Evolutionary conservation across 2,888 invertebrate genomes (phyloP), one percentile per base, ranked within the genome.

Genomic region (Electrophaes corylata): DNA sequence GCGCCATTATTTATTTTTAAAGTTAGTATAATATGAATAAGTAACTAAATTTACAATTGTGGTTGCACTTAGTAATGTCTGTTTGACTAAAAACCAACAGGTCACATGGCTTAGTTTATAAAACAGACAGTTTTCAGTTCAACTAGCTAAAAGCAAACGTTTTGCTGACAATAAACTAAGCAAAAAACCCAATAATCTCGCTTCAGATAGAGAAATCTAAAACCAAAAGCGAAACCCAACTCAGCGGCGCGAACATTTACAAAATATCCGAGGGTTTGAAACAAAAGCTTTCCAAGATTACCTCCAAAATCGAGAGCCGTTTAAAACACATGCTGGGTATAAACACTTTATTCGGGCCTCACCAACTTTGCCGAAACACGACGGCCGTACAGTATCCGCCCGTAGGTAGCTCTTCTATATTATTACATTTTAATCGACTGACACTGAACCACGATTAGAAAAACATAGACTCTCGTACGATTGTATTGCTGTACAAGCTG

Each of bases 321-420:
- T 63, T 53, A 55, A 58, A 64, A 67, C 69, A 69, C 60, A 65
- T 70, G 71, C 64, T 60, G 49, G 59, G 18, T 39, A 54, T 59
- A 57, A 62, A 57, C 58, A 61, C 65, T 64, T 59, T 62, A 62
- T 63, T 51, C 60, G 49, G 35, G 11, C 43, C 16, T 10, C 10
- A 10, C 10, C 10, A 29, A 10, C 2, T 14, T 37, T 37, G 8
- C 16, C 37, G 6, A 6, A 16, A 16, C 10, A 16, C 35, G 16
- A 16, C 8, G 10, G 10, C 37, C 16, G 37, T 37, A 37, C 8
- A 10, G n/a, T n/a, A n/a, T n/a, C n/a, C n/a, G n/a, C n/a, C n/a
- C n/a, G n/a, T n/a, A n/a, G n/a, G n/a, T n/a, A n/a, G n/a, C n/a
- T n/a, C n/a, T n/a, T n/a, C n/a, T n/a, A n/a, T n/a, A n/a, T n/a